Conservation (phyloP, 2,888 invertebrate genomes). For the Phorcus lineatus region DNA sequence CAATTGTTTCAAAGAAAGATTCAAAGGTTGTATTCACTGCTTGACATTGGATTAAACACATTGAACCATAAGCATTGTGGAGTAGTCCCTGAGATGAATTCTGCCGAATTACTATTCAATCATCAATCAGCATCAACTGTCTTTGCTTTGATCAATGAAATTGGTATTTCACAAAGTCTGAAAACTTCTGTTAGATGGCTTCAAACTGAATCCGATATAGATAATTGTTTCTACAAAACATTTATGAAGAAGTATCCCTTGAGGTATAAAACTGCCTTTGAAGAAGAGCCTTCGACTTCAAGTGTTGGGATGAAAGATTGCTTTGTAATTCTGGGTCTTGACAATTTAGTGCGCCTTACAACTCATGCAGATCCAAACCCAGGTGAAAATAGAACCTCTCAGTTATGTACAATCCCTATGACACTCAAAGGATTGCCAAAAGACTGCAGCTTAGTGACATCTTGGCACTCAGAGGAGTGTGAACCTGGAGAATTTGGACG, state of each 20-base stretch:
- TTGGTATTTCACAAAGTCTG: background rate
- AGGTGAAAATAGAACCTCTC: conserved; percentile 1
- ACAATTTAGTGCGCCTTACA: conserved; percentile 15
- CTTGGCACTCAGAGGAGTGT: background rate
- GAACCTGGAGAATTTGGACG: background rate
- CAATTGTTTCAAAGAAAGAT: no score
- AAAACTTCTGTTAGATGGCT: background rate
- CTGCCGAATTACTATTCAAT: background rate
- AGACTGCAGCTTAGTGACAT: background rate
- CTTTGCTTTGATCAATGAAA: background rate
- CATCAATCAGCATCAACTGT: background rate
- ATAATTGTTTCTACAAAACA: background rate
- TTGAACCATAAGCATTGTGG: background rate
- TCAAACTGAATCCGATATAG: background rate
- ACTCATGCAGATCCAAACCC: conserved; percentile 13
- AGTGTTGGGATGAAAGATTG: conserved; percentile 1
- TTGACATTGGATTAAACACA: background rate
- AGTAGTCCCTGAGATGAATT: background rate
- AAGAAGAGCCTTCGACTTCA: background rate
- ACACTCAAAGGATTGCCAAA: conserved; percentile 21
- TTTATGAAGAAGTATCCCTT: background rate
- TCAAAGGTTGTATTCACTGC: background rate
- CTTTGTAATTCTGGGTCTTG: background rate
- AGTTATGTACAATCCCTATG: conserved; percentile 18
- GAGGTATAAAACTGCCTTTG: background rate